Percentiles rank a stretch among this genome's conserved stretches.
Evolutionary conservation across 2,797 vertebrate genomes (phyloP).

Genomic region (Poeciliopsis turneri): DNA sequence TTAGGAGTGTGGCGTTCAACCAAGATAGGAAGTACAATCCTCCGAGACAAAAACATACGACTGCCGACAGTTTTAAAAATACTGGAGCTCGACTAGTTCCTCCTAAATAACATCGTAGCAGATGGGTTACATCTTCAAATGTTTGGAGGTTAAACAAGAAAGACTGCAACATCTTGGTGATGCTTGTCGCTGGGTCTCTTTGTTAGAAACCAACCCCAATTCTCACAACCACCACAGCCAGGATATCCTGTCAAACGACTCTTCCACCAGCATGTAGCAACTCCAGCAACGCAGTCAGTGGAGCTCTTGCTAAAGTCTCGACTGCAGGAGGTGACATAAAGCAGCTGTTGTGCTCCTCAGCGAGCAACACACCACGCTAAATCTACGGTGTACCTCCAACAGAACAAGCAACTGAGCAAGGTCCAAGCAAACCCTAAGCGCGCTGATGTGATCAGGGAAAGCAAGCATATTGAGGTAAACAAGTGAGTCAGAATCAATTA

Average conservation of each 20-base stretch:
- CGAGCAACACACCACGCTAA: neutral
- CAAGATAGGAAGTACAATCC: constrained; percentile 41
- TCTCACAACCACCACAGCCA: constrained; percentile 62
- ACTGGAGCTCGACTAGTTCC: neutral
- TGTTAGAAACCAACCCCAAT: constrained; percentile 38
- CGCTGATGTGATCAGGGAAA: constrained; percentile 4
- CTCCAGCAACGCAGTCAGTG: constrained; percentile 36
- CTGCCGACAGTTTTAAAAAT: constrained; percentile 1
- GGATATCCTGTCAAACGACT: constrained; percentile 82
- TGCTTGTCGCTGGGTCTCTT: constrained; percentile 10
- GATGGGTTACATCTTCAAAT: neutral
- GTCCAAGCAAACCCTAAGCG: constrained; percentile 33
- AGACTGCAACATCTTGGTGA: neutral
- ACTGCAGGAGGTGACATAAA: neutral
- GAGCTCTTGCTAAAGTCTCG: constrained; percentile 14
- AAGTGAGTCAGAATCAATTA: constrained; percentile 70
- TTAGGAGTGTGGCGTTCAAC: constrained; percentile 41
- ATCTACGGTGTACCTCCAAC: neutral
- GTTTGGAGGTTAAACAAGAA: neutral
- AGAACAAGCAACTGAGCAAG: constrained; percentile 22
- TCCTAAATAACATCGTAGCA: neutral
- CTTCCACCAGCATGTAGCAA: constrained; percentile 27
- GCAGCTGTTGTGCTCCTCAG: neutral
- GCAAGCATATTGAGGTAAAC: constrained; percentile 54
- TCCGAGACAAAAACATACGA: constrained; percentile 2